A percentile compares a stretch with the other conserved stretches of the same genome.
Conservation (phyloP, 2,797 vertebrate genomes). For the Silurus lanzhouensis region DNA sequence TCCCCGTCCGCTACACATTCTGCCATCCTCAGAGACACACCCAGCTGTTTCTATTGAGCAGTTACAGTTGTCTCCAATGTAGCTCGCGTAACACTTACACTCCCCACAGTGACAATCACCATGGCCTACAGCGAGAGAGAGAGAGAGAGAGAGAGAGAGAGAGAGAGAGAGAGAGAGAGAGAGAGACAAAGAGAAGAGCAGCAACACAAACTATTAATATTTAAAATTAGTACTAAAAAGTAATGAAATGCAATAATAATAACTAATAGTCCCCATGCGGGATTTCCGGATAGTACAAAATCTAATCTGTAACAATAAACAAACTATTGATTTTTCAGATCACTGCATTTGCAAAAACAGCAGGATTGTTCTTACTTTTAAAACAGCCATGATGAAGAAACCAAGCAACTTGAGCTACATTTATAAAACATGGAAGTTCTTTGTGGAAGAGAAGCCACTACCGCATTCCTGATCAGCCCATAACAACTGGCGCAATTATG, state of each 20-base stretch:
- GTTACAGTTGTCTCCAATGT: conserved; percentile 94
- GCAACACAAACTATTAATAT: not conserved
- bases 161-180: not conserved
- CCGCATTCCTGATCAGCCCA: conserved; percentile 42
- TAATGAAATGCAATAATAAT: not conserved
- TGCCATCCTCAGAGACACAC: conserved; percentile 83
- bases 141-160: not conserved
- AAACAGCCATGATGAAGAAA: not conserved
- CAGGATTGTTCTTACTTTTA: not conserved
- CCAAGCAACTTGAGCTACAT: conserved; percentile 35
- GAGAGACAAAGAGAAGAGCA: not conserved
- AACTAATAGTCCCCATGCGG: not conserved
- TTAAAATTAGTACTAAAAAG: not conserved
- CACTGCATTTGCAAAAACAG: conserved; percentile 13
- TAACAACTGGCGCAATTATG: conserved; percentile 49
- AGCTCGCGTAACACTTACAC: conserved; percentile 90
- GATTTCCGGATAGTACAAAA: not conserved
- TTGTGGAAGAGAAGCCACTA: conserved; percentile 30
- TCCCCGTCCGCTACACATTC: conserved; percentile 89
- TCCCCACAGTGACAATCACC: conserved; percentile 95
- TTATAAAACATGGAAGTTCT: conserved; percentile 23
- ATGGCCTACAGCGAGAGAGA: conserved; percentile 74
- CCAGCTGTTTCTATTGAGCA: conserved; percentile 83
- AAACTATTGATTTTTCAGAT: not conserved
- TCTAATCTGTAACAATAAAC: not conserved